Evolutionary conservation across 2,113 vertebrate species (phyloP).

Genomic region (Rissa tridactyla): DNA sequence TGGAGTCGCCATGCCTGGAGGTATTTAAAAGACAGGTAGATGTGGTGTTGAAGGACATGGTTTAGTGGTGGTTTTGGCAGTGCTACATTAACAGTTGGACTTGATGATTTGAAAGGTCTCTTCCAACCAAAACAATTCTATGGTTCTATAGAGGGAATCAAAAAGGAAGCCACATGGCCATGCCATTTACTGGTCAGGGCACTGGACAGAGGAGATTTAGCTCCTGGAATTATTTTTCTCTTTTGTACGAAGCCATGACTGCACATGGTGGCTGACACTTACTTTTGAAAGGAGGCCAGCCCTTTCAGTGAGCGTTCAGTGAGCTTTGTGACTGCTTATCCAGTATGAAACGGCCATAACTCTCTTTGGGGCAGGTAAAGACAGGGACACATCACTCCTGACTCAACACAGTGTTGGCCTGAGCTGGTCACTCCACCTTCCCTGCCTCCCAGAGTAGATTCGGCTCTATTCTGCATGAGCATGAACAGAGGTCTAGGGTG

Average conservation of each 20-base stretch:
- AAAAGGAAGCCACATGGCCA: neutral
- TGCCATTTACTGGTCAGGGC: neutral
- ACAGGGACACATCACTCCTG: neutral
- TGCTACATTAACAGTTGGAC: neutral
- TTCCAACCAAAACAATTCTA: neutral
- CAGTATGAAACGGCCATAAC: neutral
- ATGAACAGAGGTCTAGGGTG: neutral
- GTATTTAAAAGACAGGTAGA: neutral
- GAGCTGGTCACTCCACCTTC: neutral
- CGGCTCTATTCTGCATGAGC: neutral
- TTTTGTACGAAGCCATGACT: neutral
- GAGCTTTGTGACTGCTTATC: neutral
- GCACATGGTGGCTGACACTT: neutral
- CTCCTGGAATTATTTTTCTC: neutral
- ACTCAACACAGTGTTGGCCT: rapidly evolving
- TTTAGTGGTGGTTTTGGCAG: neutral
- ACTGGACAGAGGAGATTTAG: neutral
- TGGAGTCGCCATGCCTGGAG: neutral
- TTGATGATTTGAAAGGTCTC: neutral
- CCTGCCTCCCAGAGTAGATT: neutral
- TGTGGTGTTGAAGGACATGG: neutral
- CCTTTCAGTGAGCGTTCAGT: neutral
- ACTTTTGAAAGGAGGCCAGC: neutral
- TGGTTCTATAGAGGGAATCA: neutral
- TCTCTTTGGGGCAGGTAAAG: neutral